phyloP scores from a whole-genome alignment of 2,888 invertebrate species.

The Nasonia oneida region DNA sequence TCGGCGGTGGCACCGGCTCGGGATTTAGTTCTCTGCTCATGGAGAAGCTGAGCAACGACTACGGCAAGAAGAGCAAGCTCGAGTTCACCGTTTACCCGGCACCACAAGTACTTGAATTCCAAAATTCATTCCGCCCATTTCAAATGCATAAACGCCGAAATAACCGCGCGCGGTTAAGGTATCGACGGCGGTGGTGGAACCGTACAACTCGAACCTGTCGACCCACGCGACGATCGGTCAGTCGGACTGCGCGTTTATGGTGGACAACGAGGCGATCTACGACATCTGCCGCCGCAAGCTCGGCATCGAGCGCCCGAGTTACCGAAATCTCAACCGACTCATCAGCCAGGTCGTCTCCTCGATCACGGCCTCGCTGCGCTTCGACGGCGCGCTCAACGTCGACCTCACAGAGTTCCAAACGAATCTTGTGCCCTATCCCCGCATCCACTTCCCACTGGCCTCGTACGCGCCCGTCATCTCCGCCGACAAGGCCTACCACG shows the following conservation, averaged over 20 bases:
- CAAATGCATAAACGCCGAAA: no score
- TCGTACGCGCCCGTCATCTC: constrained; percentile 88
- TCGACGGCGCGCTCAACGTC: constrained; percentile 88
- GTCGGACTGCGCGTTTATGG: constrained; percentile 96
- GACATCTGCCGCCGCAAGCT: constrained; percentile 93
- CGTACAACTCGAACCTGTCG: constrained; percentile 94
- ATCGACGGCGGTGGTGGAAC: constrained; percentile 96
- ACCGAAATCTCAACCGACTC: constrained; percentile 91
- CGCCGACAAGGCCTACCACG: constrained; percentile 87
- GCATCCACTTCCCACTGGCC: constrained; percentile 85
- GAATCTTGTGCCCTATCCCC: constrained; percentile 85
- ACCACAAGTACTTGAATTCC: constrained; percentile 84
- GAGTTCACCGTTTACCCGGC: constrained; percentile 97
- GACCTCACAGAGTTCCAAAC: constrained; percentile 96
- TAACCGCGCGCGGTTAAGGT: constrained; percentile 80
- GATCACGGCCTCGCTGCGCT: constrained; percentile 83
- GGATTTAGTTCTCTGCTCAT: constrained; percentile 96
- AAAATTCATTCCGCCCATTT: no score
- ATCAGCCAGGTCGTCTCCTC: constrained; percentile 85
- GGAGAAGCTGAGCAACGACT: constrained; percentile 95
- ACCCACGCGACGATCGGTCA: constrained; percentile 94
- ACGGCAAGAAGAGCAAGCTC: constrained; percentile 95
- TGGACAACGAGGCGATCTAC: constrained; percentile 97
- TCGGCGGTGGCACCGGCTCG: constrained; percentile 94
- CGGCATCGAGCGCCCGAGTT: constrained; percentile 91